phyloP scores from a whole-genome alignment of 1,140 invertebrate species.

The Diachasmimorpha longicaudata region DNA sequence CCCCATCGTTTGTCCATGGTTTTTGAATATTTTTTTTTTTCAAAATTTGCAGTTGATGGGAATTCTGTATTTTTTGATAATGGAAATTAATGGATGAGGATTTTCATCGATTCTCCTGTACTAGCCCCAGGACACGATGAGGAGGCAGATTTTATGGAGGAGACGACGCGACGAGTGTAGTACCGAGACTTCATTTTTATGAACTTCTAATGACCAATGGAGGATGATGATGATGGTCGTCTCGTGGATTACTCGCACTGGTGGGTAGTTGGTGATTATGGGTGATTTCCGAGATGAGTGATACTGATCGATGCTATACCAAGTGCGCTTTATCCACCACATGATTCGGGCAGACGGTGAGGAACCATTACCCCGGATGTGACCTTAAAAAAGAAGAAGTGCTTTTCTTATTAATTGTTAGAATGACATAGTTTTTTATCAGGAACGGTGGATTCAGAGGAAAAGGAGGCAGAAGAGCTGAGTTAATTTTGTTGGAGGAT shows the following conservation, averaged over 20 bases:
- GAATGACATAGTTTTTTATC: background rate
- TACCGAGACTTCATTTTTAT: constrained; percentile 11
- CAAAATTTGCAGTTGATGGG: background rate
- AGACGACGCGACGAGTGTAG: background rate
- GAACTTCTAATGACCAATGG: constrained; percentile 2
- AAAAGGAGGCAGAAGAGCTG: no score
- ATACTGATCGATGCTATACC: constrained; percentile 22
- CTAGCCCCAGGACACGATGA: background rate
- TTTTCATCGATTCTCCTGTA: background rate
- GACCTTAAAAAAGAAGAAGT: constrained; percentile 12
- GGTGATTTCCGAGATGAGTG: constrained; percentile 8
- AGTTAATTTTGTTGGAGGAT: no score
- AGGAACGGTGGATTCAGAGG: background rate
- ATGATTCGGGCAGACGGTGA: constrained; percentile 1
- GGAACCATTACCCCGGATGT: constrained; percentile 18
- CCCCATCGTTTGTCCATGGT: background rate
- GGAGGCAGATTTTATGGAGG: background rate
- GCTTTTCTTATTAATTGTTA: background rate
- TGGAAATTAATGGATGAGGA: background rate
- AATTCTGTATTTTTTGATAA: background rate
- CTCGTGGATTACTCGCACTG: constrained; percentile 13
- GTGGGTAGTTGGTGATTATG: constrained; percentile 13
- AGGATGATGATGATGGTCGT: constrained; percentile 4
- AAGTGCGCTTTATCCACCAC: constrained; percentile 27
- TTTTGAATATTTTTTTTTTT: no score